Evolutionary conservation across 2,797 vertebrate genomes (phyloP).

Genomic region (Cirrhinus mrigala): DNA sequence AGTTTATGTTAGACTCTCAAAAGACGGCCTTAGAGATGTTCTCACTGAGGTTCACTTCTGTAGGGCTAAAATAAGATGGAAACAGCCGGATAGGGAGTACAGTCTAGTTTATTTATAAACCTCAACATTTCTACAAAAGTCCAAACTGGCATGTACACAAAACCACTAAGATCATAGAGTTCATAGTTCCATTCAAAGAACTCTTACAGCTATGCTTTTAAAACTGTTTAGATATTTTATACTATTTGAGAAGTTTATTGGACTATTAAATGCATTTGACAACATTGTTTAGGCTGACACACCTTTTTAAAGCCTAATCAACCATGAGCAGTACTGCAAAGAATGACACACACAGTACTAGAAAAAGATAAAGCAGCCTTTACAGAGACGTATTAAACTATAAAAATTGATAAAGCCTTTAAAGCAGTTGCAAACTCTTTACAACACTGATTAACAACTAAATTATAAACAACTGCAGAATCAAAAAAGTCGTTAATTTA

Average conservation of each 20-base stretch:
- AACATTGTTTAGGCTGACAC: not conserved
- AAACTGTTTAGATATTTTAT: not conserved
- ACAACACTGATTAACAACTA: not conserved
- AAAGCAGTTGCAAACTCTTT: not conserved
- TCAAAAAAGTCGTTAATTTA: not conserved
- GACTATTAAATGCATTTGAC: not conserved
- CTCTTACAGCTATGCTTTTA: not conserved
- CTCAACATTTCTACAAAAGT: conserved; percentile 24
- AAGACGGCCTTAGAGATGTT: not conserved
- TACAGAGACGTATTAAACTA: not conserved
- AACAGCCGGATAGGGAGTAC: not conserved
- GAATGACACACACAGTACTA: not conserved
- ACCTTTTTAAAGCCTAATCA: not conserved
- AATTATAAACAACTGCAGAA: not conserved
- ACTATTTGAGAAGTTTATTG: not conserved
- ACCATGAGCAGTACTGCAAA: not conserved
- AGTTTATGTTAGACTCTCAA: not conserved
- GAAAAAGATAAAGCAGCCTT: not conserved
- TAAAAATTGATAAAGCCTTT: not conserved
- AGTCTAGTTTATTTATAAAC: conserved; percentile 12
- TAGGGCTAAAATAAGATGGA: conserved; percentile 25
- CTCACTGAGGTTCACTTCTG: conserved; percentile 1
- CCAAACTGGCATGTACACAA: conserved; percentile 24
- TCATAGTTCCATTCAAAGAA: not conserved
- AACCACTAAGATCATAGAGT: not conserved